Evolutionary conservation across 2,888 invertebrate species (phyloP).

Genomic region (Gymnocheta viridis): DNA sequence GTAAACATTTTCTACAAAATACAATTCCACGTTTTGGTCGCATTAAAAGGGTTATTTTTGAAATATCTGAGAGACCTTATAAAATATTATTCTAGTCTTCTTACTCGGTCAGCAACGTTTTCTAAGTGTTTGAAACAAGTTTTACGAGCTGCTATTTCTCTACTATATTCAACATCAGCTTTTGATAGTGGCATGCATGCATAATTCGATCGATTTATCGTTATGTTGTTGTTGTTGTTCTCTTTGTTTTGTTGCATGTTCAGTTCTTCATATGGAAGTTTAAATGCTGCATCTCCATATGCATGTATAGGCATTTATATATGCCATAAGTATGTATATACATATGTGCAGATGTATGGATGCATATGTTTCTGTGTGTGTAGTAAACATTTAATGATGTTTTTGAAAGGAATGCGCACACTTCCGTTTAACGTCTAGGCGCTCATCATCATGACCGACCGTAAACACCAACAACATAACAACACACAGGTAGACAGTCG

Average conservation of each 20-base stretch:
- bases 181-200: constrained; percentile 47
- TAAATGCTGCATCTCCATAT: not conserved
- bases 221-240: not conserved
- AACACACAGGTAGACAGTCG: constrained; percentile 65
- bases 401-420: constrained; percentile 76
- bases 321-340: not conserved
- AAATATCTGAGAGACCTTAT: constrained; percentile 24
- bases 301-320: not conserved
- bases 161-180: constrained; percentile 40
- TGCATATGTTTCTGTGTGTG: constrained; percentile 11
- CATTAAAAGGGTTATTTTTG: constrained; percentile 23
- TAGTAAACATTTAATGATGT: constrained; percentile 72
- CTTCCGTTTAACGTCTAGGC: constrained; percentile 74
- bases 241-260: constrained; percentile 34
- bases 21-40: constrained; percentile 44
- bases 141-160: constrained; percentile 47
- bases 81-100: constrained; percentile 32
- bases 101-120: constrained; percentile 63
- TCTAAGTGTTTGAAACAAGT: constrained; percentile 63
- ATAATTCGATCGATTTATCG: constrained; percentile 56
- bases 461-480: constrained; percentile 45
- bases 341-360: constrained; percentile 5
- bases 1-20: not conserved
- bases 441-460: constrained; percentile 56
- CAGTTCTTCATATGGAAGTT: constrained; percentile 8